Evolutionary conservation across 1,140 invertebrate species (phyloP).

Genomic region (Spodoptera frugiperda): DNA sequence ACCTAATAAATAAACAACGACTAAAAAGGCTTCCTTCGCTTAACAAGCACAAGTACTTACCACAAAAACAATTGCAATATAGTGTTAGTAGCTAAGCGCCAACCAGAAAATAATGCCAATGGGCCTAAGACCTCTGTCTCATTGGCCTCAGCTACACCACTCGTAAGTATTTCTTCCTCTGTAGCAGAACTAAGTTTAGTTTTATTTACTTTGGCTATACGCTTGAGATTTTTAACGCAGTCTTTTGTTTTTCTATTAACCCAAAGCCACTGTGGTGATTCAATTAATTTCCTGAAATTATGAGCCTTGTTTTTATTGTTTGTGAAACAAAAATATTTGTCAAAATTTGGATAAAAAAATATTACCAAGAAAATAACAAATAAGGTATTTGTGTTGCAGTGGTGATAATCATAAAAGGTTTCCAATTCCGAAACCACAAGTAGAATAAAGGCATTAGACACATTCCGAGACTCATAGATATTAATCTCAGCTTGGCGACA

Average conservation of each 20-base stretch:
- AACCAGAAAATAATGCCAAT: conserved; percentile 86
- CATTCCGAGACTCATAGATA: conserved; percentile 84
- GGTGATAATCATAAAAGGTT: conserved; percentile 83
- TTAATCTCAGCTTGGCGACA: conserved; percentile 66
- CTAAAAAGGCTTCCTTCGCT: too few relatives aligned
- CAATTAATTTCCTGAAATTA: conserved; percentile 85
- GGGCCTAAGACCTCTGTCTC: conserved; percentile 83
- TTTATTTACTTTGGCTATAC: conserved; percentile 89
- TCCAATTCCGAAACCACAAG: conserved; percentile 87
- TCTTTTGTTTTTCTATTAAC: conserved; percentile 86
- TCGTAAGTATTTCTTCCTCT: conserved; percentile 67
- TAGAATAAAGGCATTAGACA: conserved; percentile 86
- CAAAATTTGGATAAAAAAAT: not conserved
- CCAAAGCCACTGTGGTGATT: conserved; percentile 89
- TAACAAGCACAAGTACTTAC: conserved; percentile 66
- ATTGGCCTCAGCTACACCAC: conserved; percentile 56
- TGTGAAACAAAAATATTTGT: not conserved
- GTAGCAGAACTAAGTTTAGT: conserved; percentile 80
- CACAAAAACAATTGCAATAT: conserved; percentile 72
- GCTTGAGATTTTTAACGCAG: conserved; percentile 87
- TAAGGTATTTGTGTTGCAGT: conserved; percentile 76
- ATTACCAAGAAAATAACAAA: conserved; percentile 73
- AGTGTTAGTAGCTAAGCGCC: conserved; percentile 87
- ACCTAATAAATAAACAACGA: too few relatives aligned
- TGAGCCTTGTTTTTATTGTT: conserved; percentile 32